These are phyloP conservation scores for Himalopsyche japonica DNA, from an alignment of 2,888 invertebrate genomes.

Conservation along the genomic window DNA sequence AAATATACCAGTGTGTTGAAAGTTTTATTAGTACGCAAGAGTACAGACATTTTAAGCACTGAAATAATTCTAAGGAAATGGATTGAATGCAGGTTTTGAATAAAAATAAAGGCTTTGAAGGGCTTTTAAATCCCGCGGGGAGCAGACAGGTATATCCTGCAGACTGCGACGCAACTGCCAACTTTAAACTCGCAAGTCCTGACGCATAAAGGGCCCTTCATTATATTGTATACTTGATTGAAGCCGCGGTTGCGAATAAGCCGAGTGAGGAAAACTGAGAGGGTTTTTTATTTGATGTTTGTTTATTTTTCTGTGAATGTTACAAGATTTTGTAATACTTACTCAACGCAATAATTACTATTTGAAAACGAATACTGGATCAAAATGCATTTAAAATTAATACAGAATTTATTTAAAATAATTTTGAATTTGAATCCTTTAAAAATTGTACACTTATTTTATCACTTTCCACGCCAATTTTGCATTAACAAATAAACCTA, in stretches of 20 bases:
- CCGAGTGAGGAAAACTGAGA: not conserved
- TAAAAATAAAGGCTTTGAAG: conserved; percentile 1
- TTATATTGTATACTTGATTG: not conserved
- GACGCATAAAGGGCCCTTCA: not conserved
- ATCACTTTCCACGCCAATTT: no score
- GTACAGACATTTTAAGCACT: not conserved
- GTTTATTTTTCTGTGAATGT: not conserved
- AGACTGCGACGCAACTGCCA: not conserved
- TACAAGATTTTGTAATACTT: no score
- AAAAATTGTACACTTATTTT: no score
- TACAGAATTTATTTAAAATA: no score
- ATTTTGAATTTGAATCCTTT: no score
- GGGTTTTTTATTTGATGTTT: not conserved
- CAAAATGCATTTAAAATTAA: no score
- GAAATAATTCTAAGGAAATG: not conserved
- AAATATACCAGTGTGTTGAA: not conserved
- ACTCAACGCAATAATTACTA: no score
- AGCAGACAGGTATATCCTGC: not conserved
- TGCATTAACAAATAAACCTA: no score
- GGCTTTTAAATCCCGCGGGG: not conserved
- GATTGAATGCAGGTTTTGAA: not conserved
- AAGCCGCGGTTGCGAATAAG: not conserved
- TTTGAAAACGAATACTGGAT: no score
- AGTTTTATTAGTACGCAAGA: not conserved
- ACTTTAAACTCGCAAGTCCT: not conserved